Base-by-base conservation (phyloP, 2,113 vertebrate genomes). In the Caranx melampygus region DNA sequence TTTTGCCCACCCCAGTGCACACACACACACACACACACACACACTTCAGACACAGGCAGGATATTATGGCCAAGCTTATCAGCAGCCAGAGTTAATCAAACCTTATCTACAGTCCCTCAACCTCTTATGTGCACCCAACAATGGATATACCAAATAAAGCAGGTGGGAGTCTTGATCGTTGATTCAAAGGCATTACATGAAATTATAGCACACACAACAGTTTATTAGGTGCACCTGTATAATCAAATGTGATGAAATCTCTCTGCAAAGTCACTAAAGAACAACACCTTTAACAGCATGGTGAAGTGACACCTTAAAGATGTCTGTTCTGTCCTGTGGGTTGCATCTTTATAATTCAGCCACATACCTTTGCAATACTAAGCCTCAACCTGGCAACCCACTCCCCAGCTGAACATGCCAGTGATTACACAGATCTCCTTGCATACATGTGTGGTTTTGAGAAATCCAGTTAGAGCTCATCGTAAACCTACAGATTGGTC, bases 61-160 rank as follows among this genome's bases (percentile, higher is more conserved):
- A 67, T 72, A 87, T 90, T 85, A 77, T 69, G 55, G 72, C 64
- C 4, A 1, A 49, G 68, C 65, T 79, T 82, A 78, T 87, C 84
- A 42, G 79, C 70, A 80, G 75, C 78, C 44, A 34, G 66, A 76
- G 54, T 79, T 87, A 83, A 88, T 88, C 78, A 78, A 73, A 84
- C 49, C 69, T 81, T 79, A 83, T 80, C 76, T 85, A 69, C 70
- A 67, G 60, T 58, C 60, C 44, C 34, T 75, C 35, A 31, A 54
- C 60, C 31, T 82, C 37, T 64, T 62, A 18, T 81, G 62, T 67
- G 68, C 47, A 34, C 42, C 34, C 62, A 59, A 72, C 59, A 66
- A 47, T 72, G 42, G 44, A 68, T 61, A 13, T 35, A 52, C 12
- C 62, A 45, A 64, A 49, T 21, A 57, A 37, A 9, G 68, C 47